phyloP scores from a whole-genome alignment of 2,797 vertebrate genomes.

The Chanos chanos region DNA sequence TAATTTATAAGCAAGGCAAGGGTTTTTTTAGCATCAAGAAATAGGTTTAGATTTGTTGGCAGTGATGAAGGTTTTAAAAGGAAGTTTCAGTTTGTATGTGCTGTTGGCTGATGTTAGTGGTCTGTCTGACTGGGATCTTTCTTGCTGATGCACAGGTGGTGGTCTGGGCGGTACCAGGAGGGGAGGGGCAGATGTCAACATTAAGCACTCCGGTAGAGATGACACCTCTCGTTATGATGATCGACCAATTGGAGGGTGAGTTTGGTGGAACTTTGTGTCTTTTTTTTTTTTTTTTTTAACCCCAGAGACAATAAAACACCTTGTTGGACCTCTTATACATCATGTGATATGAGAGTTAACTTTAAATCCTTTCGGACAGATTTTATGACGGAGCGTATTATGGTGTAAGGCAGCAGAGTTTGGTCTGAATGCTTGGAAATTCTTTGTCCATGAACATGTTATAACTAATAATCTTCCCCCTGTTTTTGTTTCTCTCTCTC shows the following conservation, averaged over 20 bases:
- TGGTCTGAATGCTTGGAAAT: neutral
- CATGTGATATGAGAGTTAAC: too few species aligned
- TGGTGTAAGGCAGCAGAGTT: too few species aligned
- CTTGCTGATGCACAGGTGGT: conserved; percentile 55
- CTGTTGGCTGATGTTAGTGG: neutral
- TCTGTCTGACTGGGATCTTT: neutral
- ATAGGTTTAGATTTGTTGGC: too few species aligned
- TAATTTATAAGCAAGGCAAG: too few species aligned
- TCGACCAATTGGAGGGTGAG: conserved; percentile 67
- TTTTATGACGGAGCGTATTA: too few species aligned
- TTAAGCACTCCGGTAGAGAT: conserved; percentile 88
- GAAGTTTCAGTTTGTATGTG: neutral
- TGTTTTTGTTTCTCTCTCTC: neutral
- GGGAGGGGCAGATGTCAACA: conserved; percentile 90
- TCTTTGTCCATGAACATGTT: neutral
- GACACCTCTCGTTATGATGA: conserved; percentile 80
- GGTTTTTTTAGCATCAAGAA: neutral
- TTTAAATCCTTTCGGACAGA: too few species aligned
- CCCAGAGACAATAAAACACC: too few species aligned
- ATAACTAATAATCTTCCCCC: neutral
- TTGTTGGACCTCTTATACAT: too few species aligned
- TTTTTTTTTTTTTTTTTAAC: neutral
- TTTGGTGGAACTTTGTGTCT: neutral
- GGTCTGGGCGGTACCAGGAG: conserved; percentile 75
- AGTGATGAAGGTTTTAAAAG: too few species aligned